Percentiles rank a stretch among this genome's conserved stretches.
phyloP scores from a whole-genome alignment of 2,113 vertebrate species.

The Smithornis capensis region DNA sequence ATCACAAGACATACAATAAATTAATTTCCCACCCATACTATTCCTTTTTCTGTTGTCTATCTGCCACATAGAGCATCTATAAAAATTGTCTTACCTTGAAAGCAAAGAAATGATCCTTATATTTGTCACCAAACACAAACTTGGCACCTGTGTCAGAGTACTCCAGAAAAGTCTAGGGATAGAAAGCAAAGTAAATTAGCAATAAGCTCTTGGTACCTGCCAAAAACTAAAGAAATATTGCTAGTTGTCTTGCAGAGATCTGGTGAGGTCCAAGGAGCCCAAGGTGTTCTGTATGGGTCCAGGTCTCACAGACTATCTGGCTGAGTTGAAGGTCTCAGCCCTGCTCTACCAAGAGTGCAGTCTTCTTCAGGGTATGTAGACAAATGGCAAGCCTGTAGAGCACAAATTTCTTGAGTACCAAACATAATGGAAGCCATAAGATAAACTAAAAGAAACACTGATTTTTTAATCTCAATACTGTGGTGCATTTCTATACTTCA shows the following conservation, averaged over 20 bases:
- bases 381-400: neutral
- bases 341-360: neutral
- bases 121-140: conserved; percentile 85
- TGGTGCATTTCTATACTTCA: neutral
- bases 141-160: conserved; percentile 77
- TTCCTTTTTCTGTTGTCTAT: neutral
- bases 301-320: neutral
- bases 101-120: conserved; percentile 81
- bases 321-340: neutral
- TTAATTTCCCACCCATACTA: neutral
- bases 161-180: conserved; percentile 76
- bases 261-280: neutral
- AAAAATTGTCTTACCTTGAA: conserved; percentile 80
- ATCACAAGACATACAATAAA: neutral
- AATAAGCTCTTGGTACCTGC: neutral
- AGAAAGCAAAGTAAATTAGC: neutral
- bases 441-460: neutral
- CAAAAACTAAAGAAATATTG: neutral
- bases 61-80: neutral
- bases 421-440: neutral
- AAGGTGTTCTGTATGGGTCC: neutral
- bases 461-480: neutral
- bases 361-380: neutral
- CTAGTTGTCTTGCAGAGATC: neutral
- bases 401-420: neutral